phyloP scores from a whole-genome alignment of 2,113 vertebrate species.

The Laticauda colubrina region DNA sequence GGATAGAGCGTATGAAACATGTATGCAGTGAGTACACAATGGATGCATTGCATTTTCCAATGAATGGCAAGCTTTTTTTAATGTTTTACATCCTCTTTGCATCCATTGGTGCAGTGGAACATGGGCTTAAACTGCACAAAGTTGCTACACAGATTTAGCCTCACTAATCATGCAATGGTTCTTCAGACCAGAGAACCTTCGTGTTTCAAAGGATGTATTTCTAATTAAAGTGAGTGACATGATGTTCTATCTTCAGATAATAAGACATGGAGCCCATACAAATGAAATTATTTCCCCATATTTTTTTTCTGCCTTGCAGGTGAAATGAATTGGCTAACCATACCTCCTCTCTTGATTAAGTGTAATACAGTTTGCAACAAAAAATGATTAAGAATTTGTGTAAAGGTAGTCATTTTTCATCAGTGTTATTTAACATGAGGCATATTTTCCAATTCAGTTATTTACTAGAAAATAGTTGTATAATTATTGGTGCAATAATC shows the following conservation, averaged over 20 bases:
- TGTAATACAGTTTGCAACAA: background rate
- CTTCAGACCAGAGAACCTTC: background rate
- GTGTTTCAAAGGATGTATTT: background rate
- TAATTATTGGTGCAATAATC: background rate
- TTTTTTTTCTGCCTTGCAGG: background rate
- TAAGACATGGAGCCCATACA: background rate
- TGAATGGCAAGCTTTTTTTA: too few species aligned
- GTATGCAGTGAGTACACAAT: too few species aligned
- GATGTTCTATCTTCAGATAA: background rate
- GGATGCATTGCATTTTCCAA: too few species aligned
- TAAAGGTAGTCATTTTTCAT: background rate
- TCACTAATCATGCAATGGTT: background rate
- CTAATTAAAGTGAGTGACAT: background rate
- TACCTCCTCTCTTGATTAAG: background rate
- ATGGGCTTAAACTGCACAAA: background rate
- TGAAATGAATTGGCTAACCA: background rate
- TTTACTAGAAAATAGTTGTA: background rate
- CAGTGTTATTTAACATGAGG: background rate
- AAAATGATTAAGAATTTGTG: background rate
- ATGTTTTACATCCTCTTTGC: too few species aligned
- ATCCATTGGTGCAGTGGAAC: too few species aligned
- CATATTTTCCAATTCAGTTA: conserved; percentile 7
- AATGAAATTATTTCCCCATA: background rate
- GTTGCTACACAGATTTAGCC: background rate
- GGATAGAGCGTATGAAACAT: too few species aligned